These are phyloP conservation scores for Pseudomugil tenellus DNA, from an alignment of 2,797 vertebrate species.

Conservation along the genomic window DNA sequence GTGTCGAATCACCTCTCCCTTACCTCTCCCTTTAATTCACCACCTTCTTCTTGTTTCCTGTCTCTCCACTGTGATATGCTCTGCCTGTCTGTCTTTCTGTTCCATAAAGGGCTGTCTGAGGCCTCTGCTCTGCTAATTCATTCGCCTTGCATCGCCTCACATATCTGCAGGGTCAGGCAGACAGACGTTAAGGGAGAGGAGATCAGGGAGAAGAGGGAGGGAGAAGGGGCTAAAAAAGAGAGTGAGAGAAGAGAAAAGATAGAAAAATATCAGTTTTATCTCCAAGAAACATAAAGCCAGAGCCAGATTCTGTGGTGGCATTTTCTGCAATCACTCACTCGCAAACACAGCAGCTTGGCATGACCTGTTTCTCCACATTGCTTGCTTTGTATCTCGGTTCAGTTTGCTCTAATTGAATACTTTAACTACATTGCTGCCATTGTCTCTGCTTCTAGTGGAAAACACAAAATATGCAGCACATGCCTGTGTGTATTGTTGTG, in stretches of 20 bases:
- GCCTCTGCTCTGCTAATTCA: constrained; percentile 75
- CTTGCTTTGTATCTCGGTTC: constrained; percentile 48
- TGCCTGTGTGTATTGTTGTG: constrained; percentile 5
- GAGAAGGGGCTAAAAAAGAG: constrained; percentile 48
- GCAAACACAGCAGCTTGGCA: constrained; percentile 28
- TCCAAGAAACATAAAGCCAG: constrained; percentile 72
- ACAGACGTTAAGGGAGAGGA: constrained; percentile 41
- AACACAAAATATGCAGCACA: not conserved
- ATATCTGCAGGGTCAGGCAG: constrained; percentile 74
- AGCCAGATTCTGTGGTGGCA: constrained; percentile 64
- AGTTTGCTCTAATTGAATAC: constrained; percentile 50
- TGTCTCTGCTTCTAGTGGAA: constrained; percentile 48
- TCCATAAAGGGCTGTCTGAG: constrained; percentile 70
- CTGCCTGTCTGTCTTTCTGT: constrained; percentile 57
- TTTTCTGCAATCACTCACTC: constrained; percentile 49
- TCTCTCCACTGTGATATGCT: constrained; percentile 36
- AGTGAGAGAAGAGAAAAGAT: constrained; percentile 34
- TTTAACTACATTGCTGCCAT: constrained; percentile 41
- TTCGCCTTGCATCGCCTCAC: constrained; percentile 72
- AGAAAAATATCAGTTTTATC: constrained; percentile 70
- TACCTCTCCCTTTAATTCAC: constrained; percentile 61
- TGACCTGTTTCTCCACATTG: constrained; percentile 63
- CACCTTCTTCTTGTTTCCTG: constrained; percentile 22
- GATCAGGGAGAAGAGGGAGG: constrained; percentile 28
- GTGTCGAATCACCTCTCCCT: constrained; percentile 55